Evolutionary conservation across 1,140 invertebrate species (phyloP), one percentile per base, ranked within the genome.

Genomic region (Drosophila subobscura): DNA sequence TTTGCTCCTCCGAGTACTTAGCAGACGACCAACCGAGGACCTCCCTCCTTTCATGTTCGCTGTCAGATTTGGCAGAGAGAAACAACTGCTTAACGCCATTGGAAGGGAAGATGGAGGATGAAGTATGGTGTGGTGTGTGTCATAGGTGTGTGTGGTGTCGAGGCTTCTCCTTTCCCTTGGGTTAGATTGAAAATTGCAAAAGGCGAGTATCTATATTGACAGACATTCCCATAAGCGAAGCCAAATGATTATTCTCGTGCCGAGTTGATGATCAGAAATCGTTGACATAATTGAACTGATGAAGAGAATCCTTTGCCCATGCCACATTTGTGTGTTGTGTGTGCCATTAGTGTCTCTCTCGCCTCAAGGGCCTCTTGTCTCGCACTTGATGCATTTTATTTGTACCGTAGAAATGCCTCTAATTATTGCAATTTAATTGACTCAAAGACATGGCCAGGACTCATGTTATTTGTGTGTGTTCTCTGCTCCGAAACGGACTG

Each of bases 51-150:
- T 54, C 33, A 56, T 70, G 66, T 66, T 70, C 45, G 61, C 23
- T 72, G 67, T 72, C 67, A 64, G 68, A 72, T 72, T 73, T 73
- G 58, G 51, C 53, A 66, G 45, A 68, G 61, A 66, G 33, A 37
- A 37, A 53, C 53, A 49, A 45, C 33, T 54, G 65, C 59, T 54
- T 46, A 65, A 41, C 60, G 49, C 16, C 44, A 22, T 8, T 52
- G 23, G 20, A n/a, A 5, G 4, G 33, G 40, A 25, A 4, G 16
- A 10, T n/a, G 20, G 40, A 14, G 4, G 6, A 16, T 7, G 14
- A 23, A 22, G 22, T 20, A 20, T 20, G 16, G 7, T 25, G 14
- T 54, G 33, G 23, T 5, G 22, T 22, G 5, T 4, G 14, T 7
- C 12, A 27, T 3, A 16, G 25, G 27, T 20, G 27, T 20, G 16